Evolutionary conservation across 2,113 vertebrate genomes (phyloP).

Genomic region (Phalacrocorax aristotelis): DNA sequence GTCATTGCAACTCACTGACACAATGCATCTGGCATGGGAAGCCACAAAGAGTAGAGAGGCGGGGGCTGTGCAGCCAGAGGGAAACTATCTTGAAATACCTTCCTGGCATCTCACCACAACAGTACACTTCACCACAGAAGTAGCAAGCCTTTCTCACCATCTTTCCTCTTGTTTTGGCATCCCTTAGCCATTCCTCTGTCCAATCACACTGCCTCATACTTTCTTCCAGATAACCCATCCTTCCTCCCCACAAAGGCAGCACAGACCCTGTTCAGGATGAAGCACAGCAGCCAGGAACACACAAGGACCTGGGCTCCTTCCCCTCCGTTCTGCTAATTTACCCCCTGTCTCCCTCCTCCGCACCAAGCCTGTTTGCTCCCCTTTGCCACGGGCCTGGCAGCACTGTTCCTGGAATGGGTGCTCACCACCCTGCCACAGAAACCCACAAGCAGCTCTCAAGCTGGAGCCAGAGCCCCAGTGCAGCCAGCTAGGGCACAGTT

Average conservation of each 20-base stretch:
- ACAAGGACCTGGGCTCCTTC: neutral
- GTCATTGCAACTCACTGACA: neutral
- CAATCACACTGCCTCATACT: rapidly evolving
- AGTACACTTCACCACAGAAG: neutral
- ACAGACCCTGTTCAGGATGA: neutral
- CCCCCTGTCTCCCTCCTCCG: neutral
- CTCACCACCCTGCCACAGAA: neutral
- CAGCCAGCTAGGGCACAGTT: neutral
- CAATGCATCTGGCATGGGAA: rapidly evolving
- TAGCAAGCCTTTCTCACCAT: neutral
- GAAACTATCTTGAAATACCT: neutral
- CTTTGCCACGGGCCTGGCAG: neutral
- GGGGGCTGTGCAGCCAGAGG: neutral
- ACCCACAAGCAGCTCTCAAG: neutral
- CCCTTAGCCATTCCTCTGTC: neutral
- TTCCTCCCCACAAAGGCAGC: neutral
- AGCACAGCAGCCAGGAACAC: neutral
- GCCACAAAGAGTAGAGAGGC: rapidly evolving
- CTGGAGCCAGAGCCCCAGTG: neutral
- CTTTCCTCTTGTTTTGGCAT: neutral
- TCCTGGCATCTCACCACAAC: neutral
- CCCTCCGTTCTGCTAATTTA: neutral
- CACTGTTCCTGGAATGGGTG: rapidly evolving
- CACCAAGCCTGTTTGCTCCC: neutral
- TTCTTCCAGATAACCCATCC: neutral